Conservation (phyloP, 2,888 invertebrate species). For the Apamea monoglypha region DNA sequence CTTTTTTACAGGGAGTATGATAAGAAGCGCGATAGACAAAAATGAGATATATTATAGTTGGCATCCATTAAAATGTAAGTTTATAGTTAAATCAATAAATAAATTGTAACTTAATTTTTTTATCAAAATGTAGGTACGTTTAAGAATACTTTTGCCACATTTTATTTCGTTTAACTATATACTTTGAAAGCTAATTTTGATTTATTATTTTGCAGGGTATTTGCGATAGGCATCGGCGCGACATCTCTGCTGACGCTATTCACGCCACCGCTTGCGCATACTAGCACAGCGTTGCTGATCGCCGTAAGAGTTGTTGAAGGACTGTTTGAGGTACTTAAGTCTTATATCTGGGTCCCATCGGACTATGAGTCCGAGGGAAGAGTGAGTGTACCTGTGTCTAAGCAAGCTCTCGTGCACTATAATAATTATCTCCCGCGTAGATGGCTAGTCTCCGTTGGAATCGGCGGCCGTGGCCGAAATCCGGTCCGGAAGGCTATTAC, state of each 20-base stretch:
- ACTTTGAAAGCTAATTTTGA: not conserved
- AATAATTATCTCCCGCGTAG: not conserved
- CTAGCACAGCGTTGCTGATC: slow-evolving; percentile 93
- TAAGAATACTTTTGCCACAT: not conserved
- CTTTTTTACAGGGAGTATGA: too few species aligned
- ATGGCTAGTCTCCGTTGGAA: not conserved
- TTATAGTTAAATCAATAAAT: not conserved
- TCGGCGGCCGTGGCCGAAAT: not conserved
- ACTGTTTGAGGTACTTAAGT: slow-evolving; percentile 94
- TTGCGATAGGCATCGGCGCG: slow-evolving; percentile 94
- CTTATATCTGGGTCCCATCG: not conserved
- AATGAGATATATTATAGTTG: too few species aligned
- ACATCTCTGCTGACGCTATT: slow-evolving; percentile 95
- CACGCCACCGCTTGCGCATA: slow-evolving; percentile 94
- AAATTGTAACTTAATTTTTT: not conserved
- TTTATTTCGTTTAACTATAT: not conserved
- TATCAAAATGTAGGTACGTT: not conserved
- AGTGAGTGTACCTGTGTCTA: not conserved
- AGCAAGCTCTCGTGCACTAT: not conserved
- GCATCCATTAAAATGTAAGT: too few species aligned
- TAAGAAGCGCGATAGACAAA: too few species aligned
- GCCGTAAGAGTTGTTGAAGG: slow-evolving; percentile 94
- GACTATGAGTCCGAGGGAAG: not conserved
- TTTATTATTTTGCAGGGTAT: slow-evolving; percentile 87
- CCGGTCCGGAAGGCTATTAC: not conserved